phyloP scores from a whole-genome alignment of 2,888 invertebrate species.

The Temnothorax rugatulus region DNA sequence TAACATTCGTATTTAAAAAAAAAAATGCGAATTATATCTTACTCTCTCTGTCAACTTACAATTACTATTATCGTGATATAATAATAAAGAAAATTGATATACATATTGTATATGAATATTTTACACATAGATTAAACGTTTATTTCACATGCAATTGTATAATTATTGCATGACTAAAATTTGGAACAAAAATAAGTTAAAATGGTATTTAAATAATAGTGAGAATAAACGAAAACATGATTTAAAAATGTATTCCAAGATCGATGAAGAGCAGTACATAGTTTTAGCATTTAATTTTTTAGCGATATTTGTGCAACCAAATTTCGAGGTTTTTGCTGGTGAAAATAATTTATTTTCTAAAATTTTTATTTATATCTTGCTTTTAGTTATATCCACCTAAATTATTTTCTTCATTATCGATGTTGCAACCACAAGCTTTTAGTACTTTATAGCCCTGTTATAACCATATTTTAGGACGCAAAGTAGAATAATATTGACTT shows the following conservation, averaged over 20 bases:
- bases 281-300: not conserved
- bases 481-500: not conserved
- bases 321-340: not conserved
- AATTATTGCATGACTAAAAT: not conserved
- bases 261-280: not conserved
- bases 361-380: slow-evolving; percentile 13
- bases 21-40: not conserved
- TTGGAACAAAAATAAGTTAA: not conserved
- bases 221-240: not conserved
- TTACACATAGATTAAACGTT: not conserved
- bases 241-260: not conserved
- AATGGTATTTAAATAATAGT: no score
- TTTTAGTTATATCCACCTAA: slow-evolving; percentile 31
- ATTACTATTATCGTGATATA: no score
- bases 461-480: not conserved
- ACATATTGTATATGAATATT: not conserved
- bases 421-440: slow-evolving; percentile 10
- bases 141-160: not conserved
- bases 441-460: not conserved
- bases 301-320: not conserved
- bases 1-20: not conserved
- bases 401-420: slow-evolving; percentile 47
- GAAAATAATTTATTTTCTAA: slow-evolving; percentile 27
- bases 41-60: no score
- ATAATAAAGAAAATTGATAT: not conserved